Conservation (phyloP, 2,797 vertebrate species). For the Nyctibius grandis region DNA sequence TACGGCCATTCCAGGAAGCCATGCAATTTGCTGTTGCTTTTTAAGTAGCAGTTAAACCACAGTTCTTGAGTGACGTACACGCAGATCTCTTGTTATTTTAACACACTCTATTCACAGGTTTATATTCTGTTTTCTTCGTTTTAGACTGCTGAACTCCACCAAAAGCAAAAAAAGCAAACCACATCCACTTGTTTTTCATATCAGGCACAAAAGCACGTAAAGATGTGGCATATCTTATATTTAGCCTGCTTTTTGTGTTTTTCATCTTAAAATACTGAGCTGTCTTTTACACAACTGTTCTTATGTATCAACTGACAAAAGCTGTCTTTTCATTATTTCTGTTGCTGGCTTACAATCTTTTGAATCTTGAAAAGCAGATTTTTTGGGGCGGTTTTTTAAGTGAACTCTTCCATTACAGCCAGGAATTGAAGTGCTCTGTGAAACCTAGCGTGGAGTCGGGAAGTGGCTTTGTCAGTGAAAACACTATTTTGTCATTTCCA, state of each 20-base stretch:
- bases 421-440: neutral
- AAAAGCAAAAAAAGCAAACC: conserved; percentile 28
- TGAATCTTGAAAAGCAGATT: conserved; percentile 4
- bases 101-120: neutral
- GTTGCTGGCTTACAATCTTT: neutral
- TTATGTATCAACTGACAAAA: conserved; percentile 15
- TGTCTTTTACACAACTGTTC: neutral
- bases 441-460: neutral
- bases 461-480: neutral
- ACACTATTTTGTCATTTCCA: neutral
- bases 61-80: neutral
- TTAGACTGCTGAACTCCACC: neutral
- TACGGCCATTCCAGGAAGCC: neutral
- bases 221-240: neutral
- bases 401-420: neutral
- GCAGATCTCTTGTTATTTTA: neutral
- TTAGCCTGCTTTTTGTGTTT: neutral
- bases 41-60: conserved; percentile 53
- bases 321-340: conserved; percentile 1
- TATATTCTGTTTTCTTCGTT: conserved; percentile 34
- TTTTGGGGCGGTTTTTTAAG: neutral
- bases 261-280: conserved; percentile 18
- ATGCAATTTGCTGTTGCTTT: neutral
- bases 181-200: conserved; percentile 57
- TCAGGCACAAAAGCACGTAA: neutral